These are phyloP conservation scores for Bombus fervidus DNA, from an alignment of 1,140 invertebrate species.

Conservation along the genomic window DNA sequence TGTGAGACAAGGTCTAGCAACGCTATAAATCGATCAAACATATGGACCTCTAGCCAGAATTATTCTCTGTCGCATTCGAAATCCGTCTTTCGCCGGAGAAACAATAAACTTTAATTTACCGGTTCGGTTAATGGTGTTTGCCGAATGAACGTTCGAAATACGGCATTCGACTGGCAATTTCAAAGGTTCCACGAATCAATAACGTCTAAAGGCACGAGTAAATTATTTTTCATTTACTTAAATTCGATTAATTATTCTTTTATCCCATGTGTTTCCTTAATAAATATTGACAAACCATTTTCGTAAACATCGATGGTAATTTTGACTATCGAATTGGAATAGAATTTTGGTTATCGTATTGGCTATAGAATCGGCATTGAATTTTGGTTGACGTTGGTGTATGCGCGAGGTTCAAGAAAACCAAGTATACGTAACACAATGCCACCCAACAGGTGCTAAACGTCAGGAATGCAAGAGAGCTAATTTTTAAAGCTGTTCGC, in stretches of 20 bases:
- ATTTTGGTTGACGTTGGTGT: neutral
- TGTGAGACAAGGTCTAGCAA: slow-evolving; percentile 4
- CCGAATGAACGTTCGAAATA: too few species aligned
- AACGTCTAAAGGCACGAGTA: neutral
- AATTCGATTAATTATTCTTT: too few species aligned
- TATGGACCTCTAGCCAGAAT: neutral
- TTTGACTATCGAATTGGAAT: too few species aligned
- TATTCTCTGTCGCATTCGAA: neutral
- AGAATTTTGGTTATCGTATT: too few species aligned
- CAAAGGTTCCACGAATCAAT: neutral
- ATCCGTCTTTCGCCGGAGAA: neutral
- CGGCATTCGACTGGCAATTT: neutral
- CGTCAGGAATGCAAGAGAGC: neutral
- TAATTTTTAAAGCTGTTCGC: slow-evolving; percentile 44
- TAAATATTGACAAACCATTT: too few species aligned
- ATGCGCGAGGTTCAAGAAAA: neutral
- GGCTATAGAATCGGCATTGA: too few species aligned
- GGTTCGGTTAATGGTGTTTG: neutral
- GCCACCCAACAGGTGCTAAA: slow-evolving; percentile 32
- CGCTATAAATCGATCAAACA: slow-evolving; percentile 28
- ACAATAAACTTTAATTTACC: slow-evolving; percentile 9
- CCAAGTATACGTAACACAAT: neutral
- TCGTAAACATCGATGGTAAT: too few species aligned
- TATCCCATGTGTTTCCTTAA: too few species aligned
- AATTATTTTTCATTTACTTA: neutral